Evolutionary conservation across 2,888 invertebrate species (phyloP).

Genomic region (Vannuccia rotundouncinata): DNA sequence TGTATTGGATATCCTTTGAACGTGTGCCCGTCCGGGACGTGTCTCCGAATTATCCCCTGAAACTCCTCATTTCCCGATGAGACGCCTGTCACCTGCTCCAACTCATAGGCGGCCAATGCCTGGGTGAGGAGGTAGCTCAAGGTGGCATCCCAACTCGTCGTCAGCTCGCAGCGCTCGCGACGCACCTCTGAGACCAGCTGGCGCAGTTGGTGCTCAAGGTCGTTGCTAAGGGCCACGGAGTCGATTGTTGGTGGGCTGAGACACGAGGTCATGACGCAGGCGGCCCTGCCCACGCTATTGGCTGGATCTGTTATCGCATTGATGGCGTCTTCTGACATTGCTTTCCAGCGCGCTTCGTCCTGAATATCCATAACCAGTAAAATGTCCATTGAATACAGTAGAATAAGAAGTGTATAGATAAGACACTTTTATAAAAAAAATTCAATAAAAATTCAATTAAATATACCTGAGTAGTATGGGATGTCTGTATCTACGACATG

Average conservation of each 20-base stretch:
- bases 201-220: conserved; percentile 53
- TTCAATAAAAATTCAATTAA: too few relatives aligned
- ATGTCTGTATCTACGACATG: too few relatives aligned
- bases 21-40: conserved; percentile 57
- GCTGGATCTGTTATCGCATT: too few relatives aligned
- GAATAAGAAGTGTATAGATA: too few relatives aligned
- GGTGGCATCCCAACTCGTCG: conserved; percentile 55
- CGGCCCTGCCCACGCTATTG: conserved; percentile 42
- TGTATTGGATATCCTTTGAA: conserved; percentile 46
- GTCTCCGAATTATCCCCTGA: conserved; percentile 52
- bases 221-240: conserved; percentile 48
- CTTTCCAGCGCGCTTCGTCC: conserved; percentile 54
- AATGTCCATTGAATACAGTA: too few relatives aligned
- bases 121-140: conserved; percentile 54
- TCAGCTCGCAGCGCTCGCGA: conserved; percentile 53
- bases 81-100: conserved; percentile 53
- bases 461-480: too few relatives aligned
- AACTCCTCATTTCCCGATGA: conserved; percentile 57
- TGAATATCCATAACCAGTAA: conserved; percentile 20
- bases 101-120: conserved; percentile 55
- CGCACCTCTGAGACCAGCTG: conserved; percentile 50
- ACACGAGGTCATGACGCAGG: not conserved
- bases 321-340: conserved; percentile 55
- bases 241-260: conserved; percentile 45
- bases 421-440: too few relatives aligned